Evolutionary conservation across 2,113 vertebrate genomes (phyloP).

Genomic region (Globicephala melas): DNA sequence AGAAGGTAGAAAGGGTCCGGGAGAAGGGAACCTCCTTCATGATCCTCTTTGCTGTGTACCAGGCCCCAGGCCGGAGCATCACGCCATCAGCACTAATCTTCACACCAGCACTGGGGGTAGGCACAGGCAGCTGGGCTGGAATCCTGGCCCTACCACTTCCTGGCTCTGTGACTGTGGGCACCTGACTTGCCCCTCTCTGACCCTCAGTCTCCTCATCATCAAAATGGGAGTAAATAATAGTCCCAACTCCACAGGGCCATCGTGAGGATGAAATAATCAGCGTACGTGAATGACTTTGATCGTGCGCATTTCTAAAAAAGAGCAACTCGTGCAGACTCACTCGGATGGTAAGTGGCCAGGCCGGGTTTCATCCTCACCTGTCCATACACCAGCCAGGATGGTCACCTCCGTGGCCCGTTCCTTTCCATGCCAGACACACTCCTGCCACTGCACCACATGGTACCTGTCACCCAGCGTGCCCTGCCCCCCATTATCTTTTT

Average conservation of each 20-base stretch:
- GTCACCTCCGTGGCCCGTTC: background rate
- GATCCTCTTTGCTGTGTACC: accelerated
- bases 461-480: accelerated
- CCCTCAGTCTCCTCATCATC: background rate
- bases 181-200: background rate
- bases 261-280: background rate
- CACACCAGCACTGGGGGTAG: accelerated
- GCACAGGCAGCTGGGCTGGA: background rate
- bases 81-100: accelerated
- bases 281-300: background rate
- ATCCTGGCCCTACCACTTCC: background rate
- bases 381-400: background rate
- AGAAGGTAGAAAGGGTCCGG: background rate
- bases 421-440: background rate
- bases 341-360: background rate
- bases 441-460: background rate
- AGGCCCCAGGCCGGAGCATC: background rate
- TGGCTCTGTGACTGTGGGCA: background rate
- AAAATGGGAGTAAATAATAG: background rate
- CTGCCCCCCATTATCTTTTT: accelerated
- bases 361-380: no score
- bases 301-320: background rate
- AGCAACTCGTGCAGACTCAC: background rate
- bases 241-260: background rate
- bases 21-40: background rate